A percentile compares a stretch with the other conserved stretches of the same genome.
Conservation (phyloP, 2,888 invertebrate species). For the Macrophya annulata region DNA sequence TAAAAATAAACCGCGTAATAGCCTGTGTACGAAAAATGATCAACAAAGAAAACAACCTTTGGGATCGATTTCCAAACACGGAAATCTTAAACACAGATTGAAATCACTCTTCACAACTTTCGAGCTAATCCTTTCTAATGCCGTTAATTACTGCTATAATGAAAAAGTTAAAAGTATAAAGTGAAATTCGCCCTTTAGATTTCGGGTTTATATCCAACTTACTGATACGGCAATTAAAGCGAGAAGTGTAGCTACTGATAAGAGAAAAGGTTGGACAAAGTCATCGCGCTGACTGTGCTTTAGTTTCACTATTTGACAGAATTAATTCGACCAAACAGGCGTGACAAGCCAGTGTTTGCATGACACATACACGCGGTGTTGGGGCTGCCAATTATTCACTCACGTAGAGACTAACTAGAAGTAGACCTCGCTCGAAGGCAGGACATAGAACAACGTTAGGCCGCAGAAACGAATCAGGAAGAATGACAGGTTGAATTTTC, state of each 20-base stretch:
- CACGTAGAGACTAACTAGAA: constrained; percentile 57
- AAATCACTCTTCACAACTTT: not conserved
- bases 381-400: constrained; percentile 66
- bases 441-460: not conserved
- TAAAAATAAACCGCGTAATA: not conserved
- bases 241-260: not conserved
- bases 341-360: constrained; percentile 64
- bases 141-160: too few relatives aligned
- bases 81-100: not conserved
- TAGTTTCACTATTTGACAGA: constrained; percentile 62
- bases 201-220: too few relatives aligned
- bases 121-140: not conserved
- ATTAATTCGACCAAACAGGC: constrained; percentile 71
- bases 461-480: not conserved
- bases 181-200: too few relatives aligned
- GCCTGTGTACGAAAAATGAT: not conserved
- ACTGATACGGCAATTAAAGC: not conserved
- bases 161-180: too few relatives aligned
- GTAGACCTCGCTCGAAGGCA: too few relatives aligned
- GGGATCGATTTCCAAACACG: not conserved
- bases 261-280: not conserved
- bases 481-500: not conserved
- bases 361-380: constrained; percentile 60
- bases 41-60: not conserved
- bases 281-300: too few relatives aligned